Evolutionary conservation across 35 echinoderm and acorn worm species (phyloP), one percentile per base, ranked within the genome.

Genomic region (Hemicentrotus pulcherrimus): DNA sequence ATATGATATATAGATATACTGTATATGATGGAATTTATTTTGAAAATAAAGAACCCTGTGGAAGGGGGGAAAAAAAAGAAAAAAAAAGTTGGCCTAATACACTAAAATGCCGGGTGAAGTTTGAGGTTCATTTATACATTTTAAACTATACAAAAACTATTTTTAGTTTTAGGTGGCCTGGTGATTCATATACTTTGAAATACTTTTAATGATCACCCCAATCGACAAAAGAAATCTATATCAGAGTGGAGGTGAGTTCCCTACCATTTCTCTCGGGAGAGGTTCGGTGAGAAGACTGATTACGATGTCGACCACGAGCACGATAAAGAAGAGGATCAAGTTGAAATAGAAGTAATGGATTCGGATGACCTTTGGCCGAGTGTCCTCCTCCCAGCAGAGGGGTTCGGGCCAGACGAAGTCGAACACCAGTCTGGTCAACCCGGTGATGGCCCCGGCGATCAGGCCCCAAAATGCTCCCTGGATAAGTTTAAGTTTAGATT

Each of bases 381-480:
- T 97, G 88, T 99, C 98, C 19, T 91, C 92, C 24, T 96, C 96
- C 10, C 98, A 96, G 78, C 98, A 99, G 0, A 96, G 19, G 19
- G 98, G 94, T 46, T 46, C 92, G 13, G 98, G 98, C 86, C 96
- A 99, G 13, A 97, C 55, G 93, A 99, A 96, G 48, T 97, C 97
- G 4, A 99, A 91, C 0, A 97, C 86, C 89, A 99, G 88, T 9
- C 98, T 85, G 31, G 94, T 91, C 16, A 99, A 55, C 5, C 97
- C 97, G 14, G 97, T 86, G 1, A 94, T 85, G 46, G 91, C 95
- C 10, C 98, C 98, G 45, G 86, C 92, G 47, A 97, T 31, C 19
- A 97, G 96, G 0, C 98, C 98, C 98, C 98, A 99, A 61, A 99
- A 97, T 70, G 98, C 95, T 47, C 98, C 98, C 98, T 95, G 32